Conservation (phyloP, 2,797 vertebrate genomes). For the Sebastes oblongus region DNA sequence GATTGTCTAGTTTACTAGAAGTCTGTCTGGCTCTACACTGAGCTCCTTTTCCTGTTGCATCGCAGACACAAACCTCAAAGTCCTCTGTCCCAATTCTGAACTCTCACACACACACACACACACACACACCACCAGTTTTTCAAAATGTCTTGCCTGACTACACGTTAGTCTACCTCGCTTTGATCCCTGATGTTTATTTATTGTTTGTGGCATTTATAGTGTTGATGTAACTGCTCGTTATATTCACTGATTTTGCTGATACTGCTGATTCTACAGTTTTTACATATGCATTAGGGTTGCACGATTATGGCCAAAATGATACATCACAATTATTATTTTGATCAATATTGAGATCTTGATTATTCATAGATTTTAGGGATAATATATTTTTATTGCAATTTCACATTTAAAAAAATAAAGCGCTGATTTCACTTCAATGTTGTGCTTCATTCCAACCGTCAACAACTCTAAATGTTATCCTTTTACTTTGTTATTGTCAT, state of each 20-base stretch:
- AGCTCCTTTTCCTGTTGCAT: conserved; percentile 56
- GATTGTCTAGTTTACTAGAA: conserved; percentile 55
- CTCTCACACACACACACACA: conserved; percentile 1
- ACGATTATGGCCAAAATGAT: too few species aligned
- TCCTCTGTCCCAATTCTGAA: conserved; percentile 45
- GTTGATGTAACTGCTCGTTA: not conserved
- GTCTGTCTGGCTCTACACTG: conserved; percentile 46
- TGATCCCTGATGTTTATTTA: conserved; percentile 21
- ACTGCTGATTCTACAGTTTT: not conserved
- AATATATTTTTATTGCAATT: too few species aligned
- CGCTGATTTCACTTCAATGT: too few species aligned
- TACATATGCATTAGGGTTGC: not conserved
- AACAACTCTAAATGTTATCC: too few species aligned
- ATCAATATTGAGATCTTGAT: too few species aligned
- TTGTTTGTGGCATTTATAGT: not conserved
- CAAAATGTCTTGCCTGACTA: conserved; percentile 21
- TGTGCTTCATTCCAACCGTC: too few species aligned
- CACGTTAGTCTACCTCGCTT: not conserved
- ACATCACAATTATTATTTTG: too few species aligned
- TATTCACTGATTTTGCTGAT: conserved; percentile 6
- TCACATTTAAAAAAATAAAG: too few species aligned
- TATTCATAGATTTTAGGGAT: too few species aligned
- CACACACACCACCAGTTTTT: conserved; percentile 26
- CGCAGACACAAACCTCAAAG: conserved; percentile 38
- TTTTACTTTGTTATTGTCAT: too few species aligned